phyloP scores from a whole-genome alignment of 2,888 invertebrate genomes.

The Apotomis capreana region DNA sequence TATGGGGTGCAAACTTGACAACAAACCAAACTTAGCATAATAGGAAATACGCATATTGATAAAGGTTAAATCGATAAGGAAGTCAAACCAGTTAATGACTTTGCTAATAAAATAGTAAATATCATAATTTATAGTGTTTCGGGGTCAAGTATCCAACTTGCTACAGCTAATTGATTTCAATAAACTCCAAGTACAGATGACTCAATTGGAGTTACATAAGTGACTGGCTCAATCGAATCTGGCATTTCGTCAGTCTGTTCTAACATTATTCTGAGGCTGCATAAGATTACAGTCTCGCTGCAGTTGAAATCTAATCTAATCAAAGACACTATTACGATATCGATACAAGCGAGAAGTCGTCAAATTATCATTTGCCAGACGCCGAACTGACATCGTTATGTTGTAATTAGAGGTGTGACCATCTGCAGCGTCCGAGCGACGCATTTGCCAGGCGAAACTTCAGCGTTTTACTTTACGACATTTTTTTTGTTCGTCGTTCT shows the following conservation, averaged over 20 bases:
- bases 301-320: constrained; percentile 13
- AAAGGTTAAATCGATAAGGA: constrained; percentile 31
- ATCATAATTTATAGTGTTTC: constrained; percentile 14
- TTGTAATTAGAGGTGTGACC: constrained; percentile 3
- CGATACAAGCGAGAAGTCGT: not conserved
- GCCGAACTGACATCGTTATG: not conserved
- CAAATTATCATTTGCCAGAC: not conserved
- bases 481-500: too few relatives aligned
- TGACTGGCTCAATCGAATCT: constrained; percentile 26
- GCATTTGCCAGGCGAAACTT: too few relatives aligned
- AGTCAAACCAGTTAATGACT: constrained; percentile 26
- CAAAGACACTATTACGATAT: not conserved
- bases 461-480: too few relatives aligned
- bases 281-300: not conserved
- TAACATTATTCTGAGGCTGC: not conserved
- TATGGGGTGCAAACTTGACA: not conserved
- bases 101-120: constrained; percentile 32
- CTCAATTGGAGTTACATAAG: constrained; percentile 26
- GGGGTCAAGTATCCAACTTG: constrained; percentile 14
- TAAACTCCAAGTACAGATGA: constrained; percentile 18
- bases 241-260: constrained; percentile 23
- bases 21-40: not conserved
- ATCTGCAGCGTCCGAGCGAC: not conserved
- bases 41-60: constrained; percentile 29
- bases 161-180: constrained; percentile 13